Conservation (phyloP, 2,113 vertebrate species). For the Prolemur simus region DNA sequence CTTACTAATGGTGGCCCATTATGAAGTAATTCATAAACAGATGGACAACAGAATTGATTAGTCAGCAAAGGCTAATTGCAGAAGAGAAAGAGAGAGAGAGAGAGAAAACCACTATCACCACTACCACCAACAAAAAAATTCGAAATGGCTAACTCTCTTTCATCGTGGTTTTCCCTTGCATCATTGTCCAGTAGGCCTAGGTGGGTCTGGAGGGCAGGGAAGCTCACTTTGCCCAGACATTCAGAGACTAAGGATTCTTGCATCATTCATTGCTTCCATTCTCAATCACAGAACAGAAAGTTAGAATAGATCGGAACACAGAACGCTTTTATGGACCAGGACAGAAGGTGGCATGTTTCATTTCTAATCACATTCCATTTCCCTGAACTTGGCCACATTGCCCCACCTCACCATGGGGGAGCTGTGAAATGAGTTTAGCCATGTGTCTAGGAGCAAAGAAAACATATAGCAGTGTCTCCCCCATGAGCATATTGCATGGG, state of each 20-base stretch:
- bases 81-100: neutral
- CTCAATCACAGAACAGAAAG: neutral
- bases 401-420: neutral
- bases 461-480: neutral
- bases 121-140: neutral
- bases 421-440: neutral
- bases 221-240: neutral
- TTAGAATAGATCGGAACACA: neutral
- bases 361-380: neutral
- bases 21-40: slow-evolving; percentile 12
- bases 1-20: neutral
- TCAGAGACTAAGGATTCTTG: neutral
- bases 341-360: neutral
- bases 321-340: neutral
- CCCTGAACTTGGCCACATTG: neutral
- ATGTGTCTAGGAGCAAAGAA: neutral
- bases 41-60: neutral
- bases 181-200: neutral
- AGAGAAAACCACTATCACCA: neutral
- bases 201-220: fast-evolving
- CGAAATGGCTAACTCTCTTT: neutral
- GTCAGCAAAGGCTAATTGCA: neutral
- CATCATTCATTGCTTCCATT: neutral
- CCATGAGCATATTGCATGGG: neutral
- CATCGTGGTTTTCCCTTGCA: fast-evolving